These are phyloP conservation scores for Reinhardtius hippoglossoides DNA, from an alignment of 2,113 vertebrate species.

Conservation along the genomic window DNA sequence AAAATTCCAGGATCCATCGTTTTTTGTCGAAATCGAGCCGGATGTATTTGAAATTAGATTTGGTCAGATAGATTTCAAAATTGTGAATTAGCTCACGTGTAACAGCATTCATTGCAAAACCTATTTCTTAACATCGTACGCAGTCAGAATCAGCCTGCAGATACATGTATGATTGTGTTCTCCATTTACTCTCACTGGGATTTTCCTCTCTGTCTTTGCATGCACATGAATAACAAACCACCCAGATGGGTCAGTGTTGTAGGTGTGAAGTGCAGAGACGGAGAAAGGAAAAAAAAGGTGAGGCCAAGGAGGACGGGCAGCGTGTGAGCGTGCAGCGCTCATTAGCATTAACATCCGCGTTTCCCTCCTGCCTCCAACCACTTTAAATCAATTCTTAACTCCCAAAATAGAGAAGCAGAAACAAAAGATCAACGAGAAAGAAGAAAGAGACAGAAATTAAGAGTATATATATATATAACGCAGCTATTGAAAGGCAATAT, in stretches of 20 bases:
- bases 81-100: neutral
- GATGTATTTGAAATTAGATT: too few relatives aligned
- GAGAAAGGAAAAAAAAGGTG: slow-evolving; percentile 35
- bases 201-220: neutral
- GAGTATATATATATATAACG: neutral
- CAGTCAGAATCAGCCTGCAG: too few relatives aligned
- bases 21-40: slow-evolving; percentile 22
- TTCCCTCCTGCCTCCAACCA: slow-evolving; percentile 20
- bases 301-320: slow-evolving; percentile 24
- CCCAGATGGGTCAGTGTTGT: slow-evolving; percentile 60
- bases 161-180: neutral
- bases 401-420: neutral
- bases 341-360: slow-evolving; percentile 35
- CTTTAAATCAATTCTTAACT: neutral
- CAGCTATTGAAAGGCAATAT: neutral
- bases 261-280: slow-evolving; percentile 59
- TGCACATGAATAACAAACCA: neutral
- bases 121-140: too few relatives aligned
- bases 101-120: neutral
- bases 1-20: slow-evolving; percentile 22
- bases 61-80: neutral
- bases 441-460: neutral
- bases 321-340: slow-evolving; percentile 27
- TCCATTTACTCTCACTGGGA: neutral
- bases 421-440: neutral